A percentile compares a stretch with the other conserved stretches of the same genome.
These are phyloP conservation scores for Chironomus riparius DNA, from an alignment of 2,888 invertebrate genomes.

Conservation along the genomic window DNA sequence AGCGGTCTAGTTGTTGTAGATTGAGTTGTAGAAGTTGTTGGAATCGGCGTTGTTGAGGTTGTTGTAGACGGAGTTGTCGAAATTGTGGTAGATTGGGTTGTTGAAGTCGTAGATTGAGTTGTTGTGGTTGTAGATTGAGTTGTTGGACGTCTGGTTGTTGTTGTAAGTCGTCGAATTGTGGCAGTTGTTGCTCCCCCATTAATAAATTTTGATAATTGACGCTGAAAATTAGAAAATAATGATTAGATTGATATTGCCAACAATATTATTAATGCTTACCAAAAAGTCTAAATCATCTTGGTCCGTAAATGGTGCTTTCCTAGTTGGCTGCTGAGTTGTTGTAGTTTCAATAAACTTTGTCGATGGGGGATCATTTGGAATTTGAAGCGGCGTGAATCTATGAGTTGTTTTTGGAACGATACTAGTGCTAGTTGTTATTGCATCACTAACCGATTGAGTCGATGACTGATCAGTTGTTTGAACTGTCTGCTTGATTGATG, in stretches of 20 bases:
- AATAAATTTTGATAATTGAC: not conserved
- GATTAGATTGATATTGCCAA: not conserved
- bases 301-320: not conserved
- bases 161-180: not conserved
- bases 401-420: conserved; percentile 31
- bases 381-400: conserved; percentile 35
- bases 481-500: conserved; percentile 32
- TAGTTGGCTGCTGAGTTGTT: not conserved
- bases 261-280: not conserved
- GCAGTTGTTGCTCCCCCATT: not conserved
- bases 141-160: not conserved
- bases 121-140: conserved; percentile 36
- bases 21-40: conserved; percentile 31
- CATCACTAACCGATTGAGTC: not conserved
- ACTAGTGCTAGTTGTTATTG: not conserved
- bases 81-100: conserved; percentile 30
- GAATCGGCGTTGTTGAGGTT: conserved; percentile 36
- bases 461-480: conserved; percentile 38
- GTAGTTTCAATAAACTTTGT: not conserved
- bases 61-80: conserved; percentile 32
- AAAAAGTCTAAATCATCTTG: not conserved
- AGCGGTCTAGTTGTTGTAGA: conserved; percentile 30
- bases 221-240: not conserved
- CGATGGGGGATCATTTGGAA: conserved; percentile 27
- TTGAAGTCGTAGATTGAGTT: conserved; percentile 37